Percentiles rank a stretch among this genome's conserved stretches.
phyloP scores from a whole-genome alignment of 92 coral and sea anemone species.

The Zoanthus solanderi region DNA sequence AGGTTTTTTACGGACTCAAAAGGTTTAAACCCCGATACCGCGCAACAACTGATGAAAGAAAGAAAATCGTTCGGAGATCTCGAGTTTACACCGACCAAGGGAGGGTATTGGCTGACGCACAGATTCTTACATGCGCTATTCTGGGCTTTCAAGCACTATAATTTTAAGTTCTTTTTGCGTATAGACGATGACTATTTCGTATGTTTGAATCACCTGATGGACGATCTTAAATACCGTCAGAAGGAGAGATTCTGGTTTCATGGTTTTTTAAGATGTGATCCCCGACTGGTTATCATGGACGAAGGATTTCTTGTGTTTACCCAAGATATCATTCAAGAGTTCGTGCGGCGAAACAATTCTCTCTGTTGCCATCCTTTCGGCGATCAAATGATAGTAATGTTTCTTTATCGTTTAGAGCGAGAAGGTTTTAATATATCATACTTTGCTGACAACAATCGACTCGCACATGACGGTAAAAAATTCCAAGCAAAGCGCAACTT shows the following conservation, averaged over 20 bases:
- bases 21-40: slow-evolving; percentile 6
- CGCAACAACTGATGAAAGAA: slow-evolving; percentile 15
- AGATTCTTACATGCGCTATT: slow-evolving; percentile 51
- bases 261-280: slow-evolving; percentile 62
- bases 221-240: slow-evolving; percentile 56
- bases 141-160: slow-evolving; percentile 63
- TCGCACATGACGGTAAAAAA: no score
- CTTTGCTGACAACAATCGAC: no score
- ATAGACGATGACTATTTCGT: slow-evolving; percentile 72
- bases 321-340: slow-evolving; percentile 54
- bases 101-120: slow-evolving; percentile 59
- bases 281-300: slow-evolving; percentile 57
- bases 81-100: slow-evolving; percentile 51
- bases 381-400: no score
- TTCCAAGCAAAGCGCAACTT: no score
- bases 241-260: slow-evolving; percentile 58
- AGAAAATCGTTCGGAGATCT: slow-evolving; percentile 34
- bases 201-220: slow-evolving; percentile 57
- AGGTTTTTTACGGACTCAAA: slow-evolving; percentile 65
- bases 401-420: no score
- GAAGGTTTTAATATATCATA: no score
- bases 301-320: slow-evolving; percentile 59
- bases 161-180: slow-evolving; percentile 58
- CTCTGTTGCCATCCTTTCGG: no score
- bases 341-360: neutral